A percentile compares a stretch with the other conserved stretches of the same genome.
Conservation (phyloP, 2,797 vertebrate species). For the Schizopygopsis malacanthus region DNA sequence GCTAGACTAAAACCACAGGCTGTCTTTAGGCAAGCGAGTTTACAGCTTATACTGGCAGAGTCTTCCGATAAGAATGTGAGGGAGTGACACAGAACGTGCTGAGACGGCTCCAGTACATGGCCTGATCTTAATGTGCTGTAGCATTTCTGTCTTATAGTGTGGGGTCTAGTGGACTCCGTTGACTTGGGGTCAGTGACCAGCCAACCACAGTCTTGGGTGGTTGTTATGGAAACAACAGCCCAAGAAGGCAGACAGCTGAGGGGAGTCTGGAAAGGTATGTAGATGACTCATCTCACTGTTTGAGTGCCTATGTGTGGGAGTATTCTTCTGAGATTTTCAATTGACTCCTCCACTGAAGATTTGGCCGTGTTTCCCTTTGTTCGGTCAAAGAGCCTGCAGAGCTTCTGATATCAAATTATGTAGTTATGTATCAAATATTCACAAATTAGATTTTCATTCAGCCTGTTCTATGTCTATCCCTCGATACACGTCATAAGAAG, state of each 20-base stretch:
- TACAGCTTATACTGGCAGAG: neutral
- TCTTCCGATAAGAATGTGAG: slow-evolving; percentile 12
- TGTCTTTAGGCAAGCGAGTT: neutral
- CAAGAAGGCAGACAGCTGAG: slow-evolving; percentile 43
- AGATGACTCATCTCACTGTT: slow-evolving; percentile 50
- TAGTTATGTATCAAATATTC: slow-evolving; percentile 17
- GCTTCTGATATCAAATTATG: neutral
- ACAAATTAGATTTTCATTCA: slow-evolving; percentile 26
- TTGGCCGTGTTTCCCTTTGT: slow-evolving; percentile 25
- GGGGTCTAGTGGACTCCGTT: slow-evolving; percentile 27
- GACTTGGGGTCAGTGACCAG: slow-evolving; percentile 46
- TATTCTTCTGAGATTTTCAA: slow-evolving; percentile 52
- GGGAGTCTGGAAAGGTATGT: slow-evolving; percentile 56
- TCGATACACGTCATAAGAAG: neutral
- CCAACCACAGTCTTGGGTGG: slow-evolving; percentile 52
- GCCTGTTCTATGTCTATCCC: neutral
- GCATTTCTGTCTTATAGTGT: slow-evolving; percentile 17
- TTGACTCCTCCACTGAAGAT: slow-evolving; percentile 49
- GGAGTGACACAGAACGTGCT: slow-evolving; percentile 20
- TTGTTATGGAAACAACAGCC: slow-evolving; percentile 59
- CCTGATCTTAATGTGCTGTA: slow-evolving; percentile 5
- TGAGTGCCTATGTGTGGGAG: slow-evolving; percentile 39
- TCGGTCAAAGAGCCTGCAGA: slow-evolving; percentile 31
- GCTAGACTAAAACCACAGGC: neutral
- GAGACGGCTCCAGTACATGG: neutral